A percentile compares a stretch with the other conserved stretches of the same genome.
Evolutionary conservation across 2,797 vertebrate genomes (phyloP).

Genomic region (Lacerta bilineata): DNA sequence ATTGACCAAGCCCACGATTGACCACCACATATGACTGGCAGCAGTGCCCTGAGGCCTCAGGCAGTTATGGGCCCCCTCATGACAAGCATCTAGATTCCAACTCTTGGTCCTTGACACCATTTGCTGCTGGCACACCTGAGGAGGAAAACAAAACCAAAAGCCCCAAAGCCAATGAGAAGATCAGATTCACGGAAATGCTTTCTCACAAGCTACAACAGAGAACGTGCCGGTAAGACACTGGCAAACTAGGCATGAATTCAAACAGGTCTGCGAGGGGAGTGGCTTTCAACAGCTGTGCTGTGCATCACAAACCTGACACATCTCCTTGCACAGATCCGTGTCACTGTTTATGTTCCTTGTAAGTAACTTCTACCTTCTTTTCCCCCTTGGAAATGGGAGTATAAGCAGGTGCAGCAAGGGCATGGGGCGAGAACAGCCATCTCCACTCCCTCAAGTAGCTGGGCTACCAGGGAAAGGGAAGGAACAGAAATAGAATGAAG

Average conservation of each 20-base stretch:
- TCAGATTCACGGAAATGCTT: background rate
- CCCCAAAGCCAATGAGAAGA: background rate
- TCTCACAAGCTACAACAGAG: background rate
- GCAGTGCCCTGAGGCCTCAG: background rate
- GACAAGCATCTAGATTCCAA: background rate
- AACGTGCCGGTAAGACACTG: background rate
- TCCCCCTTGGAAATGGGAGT: too few species aligned
- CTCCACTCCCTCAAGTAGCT: background rate
- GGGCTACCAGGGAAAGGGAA: background rate
- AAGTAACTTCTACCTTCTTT: background rate
- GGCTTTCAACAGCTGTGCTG: background rate
- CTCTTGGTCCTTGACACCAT: too few species aligned
- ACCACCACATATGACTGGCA: background rate
- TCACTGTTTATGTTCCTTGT: background rate
- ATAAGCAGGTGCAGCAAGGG: accelerated
- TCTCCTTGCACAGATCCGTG: background rate
- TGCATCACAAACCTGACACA: background rate
- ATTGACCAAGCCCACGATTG: background rate
- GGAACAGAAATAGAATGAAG: background rate
- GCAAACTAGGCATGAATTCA: background rate
- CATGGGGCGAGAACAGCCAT: too few species aligned
- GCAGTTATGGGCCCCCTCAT: background rate
- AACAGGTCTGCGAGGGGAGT: background rate
- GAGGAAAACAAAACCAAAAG: background rate
- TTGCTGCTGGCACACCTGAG: background rate